These are phyloP conservation scores for Myzus persicae DNA, from an alignment of 1,140 invertebrate genomes.

Conservation along the genomic window DNA sequence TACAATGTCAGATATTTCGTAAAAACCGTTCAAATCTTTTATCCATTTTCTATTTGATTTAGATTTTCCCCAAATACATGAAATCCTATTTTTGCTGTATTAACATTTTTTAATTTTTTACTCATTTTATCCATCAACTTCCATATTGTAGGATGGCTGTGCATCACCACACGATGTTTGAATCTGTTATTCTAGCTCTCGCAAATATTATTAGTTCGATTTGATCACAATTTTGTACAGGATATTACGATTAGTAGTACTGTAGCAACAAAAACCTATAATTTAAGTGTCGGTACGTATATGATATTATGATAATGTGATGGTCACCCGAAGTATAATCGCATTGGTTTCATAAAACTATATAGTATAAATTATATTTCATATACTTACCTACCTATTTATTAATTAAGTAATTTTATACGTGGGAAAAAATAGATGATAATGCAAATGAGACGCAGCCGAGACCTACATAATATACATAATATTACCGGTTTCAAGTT, in stretches of 20 bases:
- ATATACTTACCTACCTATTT: not conserved
- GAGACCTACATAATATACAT: conserved; percentile 38
- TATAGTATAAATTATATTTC: not conserved
- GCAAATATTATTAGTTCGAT: not conserved
- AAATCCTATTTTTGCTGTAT: not conserved
- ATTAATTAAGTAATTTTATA: not conserved
- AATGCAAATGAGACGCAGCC: conserved; percentile 27
- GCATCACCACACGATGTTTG: not conserved
- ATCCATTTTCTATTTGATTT: not conserved
- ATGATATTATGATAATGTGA: not conserved
- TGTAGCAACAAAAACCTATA: not conserved
- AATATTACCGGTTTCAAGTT: conserved; percentile 26
- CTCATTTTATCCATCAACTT: not conserved
- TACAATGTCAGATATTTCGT: not conserved
- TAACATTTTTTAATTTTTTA: not conserved
- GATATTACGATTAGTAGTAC: not conserved
- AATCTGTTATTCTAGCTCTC: not conserved
- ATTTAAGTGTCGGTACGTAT: not conserved
- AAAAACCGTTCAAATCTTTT: not conserved
- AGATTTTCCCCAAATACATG: not conserved
- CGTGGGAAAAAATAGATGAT: not conserved
- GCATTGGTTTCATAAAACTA: not conserved
- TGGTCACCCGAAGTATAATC: not conserved
- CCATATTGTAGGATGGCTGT: not conserved
- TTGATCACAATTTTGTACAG: not conserved